Evolutionary conservation across 1,140 invertebrate genomes (phyloP).

Genomic region (Copidosoma floridanum): DNA sequence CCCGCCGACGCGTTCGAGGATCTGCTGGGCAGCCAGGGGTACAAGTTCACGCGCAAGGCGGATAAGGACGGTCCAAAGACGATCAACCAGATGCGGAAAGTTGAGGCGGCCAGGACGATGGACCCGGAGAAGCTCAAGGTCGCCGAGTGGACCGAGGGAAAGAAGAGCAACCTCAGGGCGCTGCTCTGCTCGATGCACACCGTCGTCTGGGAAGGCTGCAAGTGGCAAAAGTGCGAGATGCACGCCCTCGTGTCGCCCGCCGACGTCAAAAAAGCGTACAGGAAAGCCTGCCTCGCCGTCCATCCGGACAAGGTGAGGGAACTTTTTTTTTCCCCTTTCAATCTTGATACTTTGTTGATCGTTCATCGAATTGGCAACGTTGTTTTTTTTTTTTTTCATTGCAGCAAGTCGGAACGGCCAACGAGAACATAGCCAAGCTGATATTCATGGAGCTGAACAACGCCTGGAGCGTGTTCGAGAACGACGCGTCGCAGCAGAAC

Average conservation of each 20-base stretch:
- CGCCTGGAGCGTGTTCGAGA: slow-evolving; percentile 97
- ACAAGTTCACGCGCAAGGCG: slow-evolving; percentile 68
- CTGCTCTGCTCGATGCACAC: slow-evolving; percentile 91
- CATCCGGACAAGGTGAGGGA: slow-evolving; percentile 93
- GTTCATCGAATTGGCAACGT: not conserved
- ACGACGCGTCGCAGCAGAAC: slow-evolving; percentile 81
- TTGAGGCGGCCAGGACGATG: slow-evolving; percentile 81
- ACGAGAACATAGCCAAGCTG: slow-evolving; percentile 90
- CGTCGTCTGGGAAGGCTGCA: slow-evolving; percentile 87
- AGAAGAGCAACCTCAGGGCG: slow-evolving; percentile 94
- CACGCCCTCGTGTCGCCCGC: slow-evolving; percentile 83
- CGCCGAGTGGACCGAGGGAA: slow-evolving; percentile 84
- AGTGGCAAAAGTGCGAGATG: slow-evolving; percentile 93
- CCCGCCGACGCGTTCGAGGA: slow-evolving; percentile 83
- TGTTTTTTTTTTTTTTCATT: slow-evolving; percentile 43
- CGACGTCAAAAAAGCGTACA: slow-evolving; percentile 95
- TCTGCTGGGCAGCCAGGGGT: slow-evolving; percentile 83
- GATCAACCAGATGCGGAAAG: slow-evolving; percentile 90
- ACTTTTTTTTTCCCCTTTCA: not conserved
- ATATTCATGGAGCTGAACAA: slow-evolving; percentile 99
- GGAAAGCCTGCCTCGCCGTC: slow-evolving; percentile 92
- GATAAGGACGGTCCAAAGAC: slow-evolving; percentile 82
- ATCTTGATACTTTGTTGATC: slow-evolving; percentile 6
- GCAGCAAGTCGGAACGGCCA: slow-evolving; percentile 85
- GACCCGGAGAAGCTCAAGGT: slow-evolving; percentile 90